These are phyloP conservation scores for Steatocranus sp. DNA, from an alignment of 2,797 vertebrate species.

Conservation along the genomic window DNA sequence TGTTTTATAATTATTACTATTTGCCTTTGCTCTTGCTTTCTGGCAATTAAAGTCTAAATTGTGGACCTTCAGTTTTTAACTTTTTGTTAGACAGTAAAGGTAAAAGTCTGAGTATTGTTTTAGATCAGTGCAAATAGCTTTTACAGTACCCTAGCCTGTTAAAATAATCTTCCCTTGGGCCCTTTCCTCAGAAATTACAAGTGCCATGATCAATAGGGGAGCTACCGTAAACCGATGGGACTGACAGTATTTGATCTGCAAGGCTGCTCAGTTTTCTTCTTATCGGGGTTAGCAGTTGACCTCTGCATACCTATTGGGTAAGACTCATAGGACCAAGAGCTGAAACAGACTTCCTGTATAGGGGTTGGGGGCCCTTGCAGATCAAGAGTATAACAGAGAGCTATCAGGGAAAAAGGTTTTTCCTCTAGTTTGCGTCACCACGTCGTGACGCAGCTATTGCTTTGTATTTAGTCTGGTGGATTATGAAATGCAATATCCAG, in stretches of 20 bases:
- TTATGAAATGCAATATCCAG: neutral
- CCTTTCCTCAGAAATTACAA: neutral
- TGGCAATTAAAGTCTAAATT: neutral
- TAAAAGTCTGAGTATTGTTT: neutral
- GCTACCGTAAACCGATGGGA: neutral
- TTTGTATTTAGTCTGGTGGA: neutral
- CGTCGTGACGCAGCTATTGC: neutral
- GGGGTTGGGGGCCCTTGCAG: neutral
- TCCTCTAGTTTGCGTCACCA: neutral
- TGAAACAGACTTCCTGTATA: neutral
- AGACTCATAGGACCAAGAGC: neutral
- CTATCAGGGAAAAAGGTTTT: neutral
- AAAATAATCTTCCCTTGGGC: neutral
- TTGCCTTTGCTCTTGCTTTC: neutral
- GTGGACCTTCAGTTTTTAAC: neutral
- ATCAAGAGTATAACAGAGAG: neutral
- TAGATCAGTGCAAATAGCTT: neutral
- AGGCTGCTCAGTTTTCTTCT: neutral
- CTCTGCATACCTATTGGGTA: neutral
- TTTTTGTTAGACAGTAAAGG: neutral
- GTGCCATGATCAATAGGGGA: neutral
- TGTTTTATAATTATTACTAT: neutral
- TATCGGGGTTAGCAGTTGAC: neutral
- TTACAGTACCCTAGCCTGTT: accelerated
- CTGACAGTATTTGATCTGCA: neutral